Percentiles rank a stretch among this genome's conserved stretches.
phyloP scores from a whole-genome alignment of 2,113 vertebrate genomes.

The Pterophyllum scalare region DNA sequence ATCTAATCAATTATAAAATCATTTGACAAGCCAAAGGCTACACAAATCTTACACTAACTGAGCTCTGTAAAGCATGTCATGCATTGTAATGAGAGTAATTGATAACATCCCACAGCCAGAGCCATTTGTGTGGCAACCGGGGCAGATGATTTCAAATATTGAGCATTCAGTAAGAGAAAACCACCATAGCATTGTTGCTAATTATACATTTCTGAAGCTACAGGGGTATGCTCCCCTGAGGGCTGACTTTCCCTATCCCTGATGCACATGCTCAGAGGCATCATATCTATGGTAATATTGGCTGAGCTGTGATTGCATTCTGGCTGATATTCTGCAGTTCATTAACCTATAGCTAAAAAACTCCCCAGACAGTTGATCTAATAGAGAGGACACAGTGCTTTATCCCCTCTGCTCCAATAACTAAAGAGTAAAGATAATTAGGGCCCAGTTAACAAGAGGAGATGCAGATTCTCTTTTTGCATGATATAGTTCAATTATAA shows the following conservation, averaged over 20 bases:
- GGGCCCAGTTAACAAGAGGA: slow-evolving; percentile 70
- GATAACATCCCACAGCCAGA: slow-evolving; percentile 56
- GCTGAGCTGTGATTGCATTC: slow-evolving; percentile 75
- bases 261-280: slow-evolving; percentile 51
- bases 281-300: slow-evolving; percentile 66
- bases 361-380: slow-evolving; percentile 77
- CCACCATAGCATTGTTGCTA: slow-evolving; percentile 50
- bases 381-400: slow-evolving; percentile 72
- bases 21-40: slow-evolving; percentile 80
- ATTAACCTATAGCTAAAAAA: slow-evolving; percentile 82
- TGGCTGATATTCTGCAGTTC: slow-evolving; percentile 75
- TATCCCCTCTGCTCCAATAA: slow-evolving; percentile 70
- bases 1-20: slow-evolving; percentile 83
- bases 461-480: slow-evolving; percentile 70
- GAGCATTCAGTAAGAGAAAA: slow-evolving; percentile 53
- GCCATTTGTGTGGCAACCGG: slow-evolving; percentile 46
- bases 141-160: slow-evolving; percentile 61
- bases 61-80: slow-evolving; percentile 54
- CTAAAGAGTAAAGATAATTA: slow-evolving; percentile 83
- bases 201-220: slow-evolving; percentile 71
- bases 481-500: slow-evolving; percentile 74
- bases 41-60: slow-evolving; percentile 76
- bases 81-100: slow-evolving; percentile 75
- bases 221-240: slow-evolving; percentile 47
- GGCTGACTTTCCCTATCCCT: slow-evolving; percentile 55